Conservation (phyloP, 1,140 invertebrate genomes). For the Tetramorium simillimum region DNA sequence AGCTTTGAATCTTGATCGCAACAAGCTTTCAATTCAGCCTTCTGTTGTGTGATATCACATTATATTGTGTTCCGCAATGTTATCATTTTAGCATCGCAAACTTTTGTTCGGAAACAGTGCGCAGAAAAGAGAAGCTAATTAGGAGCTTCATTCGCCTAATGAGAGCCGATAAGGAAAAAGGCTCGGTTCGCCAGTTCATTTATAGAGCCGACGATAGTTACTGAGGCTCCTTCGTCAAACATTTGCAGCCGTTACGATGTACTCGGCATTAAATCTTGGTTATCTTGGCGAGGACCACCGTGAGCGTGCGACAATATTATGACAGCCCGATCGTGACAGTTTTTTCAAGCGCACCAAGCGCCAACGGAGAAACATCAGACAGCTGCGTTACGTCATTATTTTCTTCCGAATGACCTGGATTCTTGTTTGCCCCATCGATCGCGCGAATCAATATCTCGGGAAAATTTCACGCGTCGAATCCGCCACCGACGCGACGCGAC, state of each 20-base stretch:
- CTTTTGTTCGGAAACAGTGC: background rate
- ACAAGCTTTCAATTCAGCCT: background rate
- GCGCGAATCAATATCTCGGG: constrained; percentile 45
- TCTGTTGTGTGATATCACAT: background rate
- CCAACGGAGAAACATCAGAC: constrained; percentile 40
- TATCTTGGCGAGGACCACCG: constrained; percentile 21
- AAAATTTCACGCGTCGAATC: constrained; percentile 43
- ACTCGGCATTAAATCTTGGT: constrained; percentile 25
- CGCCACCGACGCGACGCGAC: constrained; percentile 9
- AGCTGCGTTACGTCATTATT: constrained; percentile 42
- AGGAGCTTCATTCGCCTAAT: background rate
- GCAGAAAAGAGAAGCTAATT: background rate
- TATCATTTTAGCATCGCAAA: background rate
- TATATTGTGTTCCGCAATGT: no score
- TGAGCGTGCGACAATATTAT: constrained; percentile 30
- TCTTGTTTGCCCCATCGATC: constrained; percentile 36
- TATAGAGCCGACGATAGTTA: background rate
- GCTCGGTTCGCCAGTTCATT: background rate
- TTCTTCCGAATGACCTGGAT: constrained; percentile 55
- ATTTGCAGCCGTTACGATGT: background rate
- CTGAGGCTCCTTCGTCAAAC: background rate
- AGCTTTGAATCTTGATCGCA: constrained; percentile 11
- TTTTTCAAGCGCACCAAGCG: constrained; percentile 16
- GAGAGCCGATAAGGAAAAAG: background rate
- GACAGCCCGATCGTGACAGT: constrained; percentile 20